These are phyloP conservation scores for Choristoneura fumiferana DNA, from an alignment of 1,140 invertebrate genomes.

Conservation along the genomic window DNA sequence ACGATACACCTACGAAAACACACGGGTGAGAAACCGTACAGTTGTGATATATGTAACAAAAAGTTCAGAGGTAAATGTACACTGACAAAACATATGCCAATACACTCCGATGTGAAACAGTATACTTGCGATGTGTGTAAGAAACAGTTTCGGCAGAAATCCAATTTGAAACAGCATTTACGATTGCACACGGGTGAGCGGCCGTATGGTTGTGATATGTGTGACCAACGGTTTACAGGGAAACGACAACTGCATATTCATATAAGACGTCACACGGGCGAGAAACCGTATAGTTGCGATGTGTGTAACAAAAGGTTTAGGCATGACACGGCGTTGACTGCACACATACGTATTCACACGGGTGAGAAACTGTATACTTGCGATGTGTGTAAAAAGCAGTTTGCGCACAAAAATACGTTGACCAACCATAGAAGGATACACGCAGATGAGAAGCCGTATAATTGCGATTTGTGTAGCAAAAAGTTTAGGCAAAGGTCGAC, in stretches of 20 bases:
- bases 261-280: background rate
- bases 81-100: background rate
- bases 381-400: no score
- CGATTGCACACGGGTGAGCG: background rate
- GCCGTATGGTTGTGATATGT: slow-evolving; percentile 16
- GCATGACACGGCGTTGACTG: background rate
- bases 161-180: background rate
- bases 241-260: background rate
- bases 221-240: background rate
- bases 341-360: background rate
- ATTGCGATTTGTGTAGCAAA: no score
- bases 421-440: no score
- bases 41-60: slow-evolving; percentile 9
- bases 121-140: slow-evolving; percentile 2
- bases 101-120: background rate
- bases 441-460: no score
- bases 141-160: background rate
- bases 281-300: slow-evolving; percentile 6
- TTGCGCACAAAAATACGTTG: no score
- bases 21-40: no score
- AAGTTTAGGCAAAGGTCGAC: no score
- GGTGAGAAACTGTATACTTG: no score
- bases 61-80: background rate
- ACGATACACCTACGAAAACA: no score
- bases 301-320: background rate